Base-by-base conservation (phyloP, 2,797 vertebrate species). In the Thalassophryne amazonica region DNA sequence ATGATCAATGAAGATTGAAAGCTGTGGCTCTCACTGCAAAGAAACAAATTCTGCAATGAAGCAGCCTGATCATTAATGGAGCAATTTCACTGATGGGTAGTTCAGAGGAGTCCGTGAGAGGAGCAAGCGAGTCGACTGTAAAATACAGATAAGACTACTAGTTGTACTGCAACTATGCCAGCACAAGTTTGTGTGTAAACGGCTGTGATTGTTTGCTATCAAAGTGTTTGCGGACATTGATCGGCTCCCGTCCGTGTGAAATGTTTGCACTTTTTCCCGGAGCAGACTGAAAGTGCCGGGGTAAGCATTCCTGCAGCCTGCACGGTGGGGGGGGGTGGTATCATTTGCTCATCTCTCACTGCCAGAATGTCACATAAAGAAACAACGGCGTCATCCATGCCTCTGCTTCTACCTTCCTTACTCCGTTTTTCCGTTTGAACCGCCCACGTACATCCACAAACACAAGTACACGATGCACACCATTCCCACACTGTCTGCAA, bases 301-400 rank as follows among this genome's bases (percentile, higher is more conserved):
- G 81, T 85, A 78, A 85, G 83, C 79, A 46, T 65, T 87, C 73
- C 64, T 83, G 80, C 65, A 56, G 64, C 36, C 60, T 56, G 73
- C 24, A 40, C 70, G 72, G 75, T 73, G 75, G n/a, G n/a, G n/a
- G n/a, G n/a, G n/a, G n/a, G n/a, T n/a, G n/a, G n/a, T 60, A 86
- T 83, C 77, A 52, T 76, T 83, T 69, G 76, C 79, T 87, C 73
- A 80, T 86, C 79, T 84, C 73, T 73, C 73, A 69, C 60, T 10
- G 20, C 77, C 68, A 57, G 34, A 78, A 46, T 69, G 67, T 49
- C 68, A 71, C 78, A 75, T 60, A 67, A 74, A 59, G 9, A 69
- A 68, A 71, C 73, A 72, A 84, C 14, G 37, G 54, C 80, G 86
- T 69, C 78, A 85, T 86, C 68, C 52, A 5, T 58, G 62, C 52